phyloP scores from a whole-genome alignment of 1,140 invertebrate species.

The Brachionus rotundiformis region DNA sequence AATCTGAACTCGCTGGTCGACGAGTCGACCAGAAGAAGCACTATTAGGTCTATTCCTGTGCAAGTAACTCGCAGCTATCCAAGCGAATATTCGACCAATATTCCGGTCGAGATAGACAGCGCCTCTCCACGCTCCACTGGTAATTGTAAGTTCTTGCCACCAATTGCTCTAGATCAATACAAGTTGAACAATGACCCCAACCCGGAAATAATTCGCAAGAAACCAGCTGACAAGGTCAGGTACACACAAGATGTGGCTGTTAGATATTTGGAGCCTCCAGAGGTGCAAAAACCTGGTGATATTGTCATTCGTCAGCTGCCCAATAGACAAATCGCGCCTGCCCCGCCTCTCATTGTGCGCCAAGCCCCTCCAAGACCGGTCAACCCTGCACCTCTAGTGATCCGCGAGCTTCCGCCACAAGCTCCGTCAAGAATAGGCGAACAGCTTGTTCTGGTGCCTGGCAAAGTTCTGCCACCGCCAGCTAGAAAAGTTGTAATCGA shows the following conservation, averaged over 20 bases:
- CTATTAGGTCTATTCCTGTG: background rate
- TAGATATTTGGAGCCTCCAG: constrained; percentile 47
- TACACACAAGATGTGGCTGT: constrained; percentile 46
- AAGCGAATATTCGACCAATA: background rate
- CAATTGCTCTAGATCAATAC: constrained; percentile 14
- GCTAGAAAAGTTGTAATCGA: constrained; percentile 50
- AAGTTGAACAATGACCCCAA: constrained; percentile 35
- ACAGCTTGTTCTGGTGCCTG: background rate
- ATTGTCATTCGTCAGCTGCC: background rate
- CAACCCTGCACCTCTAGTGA: constrained; percentile 18
- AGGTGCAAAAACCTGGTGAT: constrained; percentile 25
- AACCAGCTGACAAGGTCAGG: background rate
- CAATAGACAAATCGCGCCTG: background rate
- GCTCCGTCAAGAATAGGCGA: background rate
- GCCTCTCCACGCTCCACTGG: background rate
- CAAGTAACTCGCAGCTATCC: background rate
- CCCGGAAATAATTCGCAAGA: constrained; percentile 38
- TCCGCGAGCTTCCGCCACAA: constrained; percentile 50
- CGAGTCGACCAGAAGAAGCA: background rate
- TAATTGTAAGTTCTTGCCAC: constrained; percentile 18
- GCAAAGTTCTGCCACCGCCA: constrained; percentile 1
- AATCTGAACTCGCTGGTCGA: background rate
- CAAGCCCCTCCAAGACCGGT: background rate
- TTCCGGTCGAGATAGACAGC: background rate
- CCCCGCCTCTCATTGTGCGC: constrained; percentile 41